Conservation (phyloP, 1,140 invertebrate genomes). For the Colletes gigas region DNA sequence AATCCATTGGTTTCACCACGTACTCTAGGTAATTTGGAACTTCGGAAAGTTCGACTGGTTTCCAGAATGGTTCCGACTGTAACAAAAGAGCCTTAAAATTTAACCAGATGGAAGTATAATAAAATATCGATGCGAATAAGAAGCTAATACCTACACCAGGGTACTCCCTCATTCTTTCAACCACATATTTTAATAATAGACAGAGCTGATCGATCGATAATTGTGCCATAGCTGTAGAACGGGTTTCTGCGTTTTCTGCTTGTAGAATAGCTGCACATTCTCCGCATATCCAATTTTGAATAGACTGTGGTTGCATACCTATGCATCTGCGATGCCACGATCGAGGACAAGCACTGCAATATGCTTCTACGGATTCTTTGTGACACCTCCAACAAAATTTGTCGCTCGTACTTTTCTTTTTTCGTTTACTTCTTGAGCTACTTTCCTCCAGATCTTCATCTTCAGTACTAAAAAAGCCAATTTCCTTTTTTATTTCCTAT, state of each 20-base stretch:
- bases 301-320: conserved; percentile 80
- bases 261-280: conserved; percentile 91
- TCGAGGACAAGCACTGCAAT: conserved; percentile 92
- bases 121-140: neutral
- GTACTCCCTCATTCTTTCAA: conserved; percentile 87
- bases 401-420: conserved; percentile 82
- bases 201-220: conserved; percentile 88
- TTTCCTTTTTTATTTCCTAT: neutral
- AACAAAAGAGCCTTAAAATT: conserved; percentile 58
- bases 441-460: conserved; percentile 38
- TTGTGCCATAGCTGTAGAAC: conserved; percentile 87
- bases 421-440: conserved; percentile 46
- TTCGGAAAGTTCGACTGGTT: conserved; percentile 85
- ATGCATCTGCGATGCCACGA: conserved; percentile 91
- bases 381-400: conserved; percentile 95
- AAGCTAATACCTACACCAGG: conserved; percentile 84
- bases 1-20: conserved; percentile 92
- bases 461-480: conserved; percentile 41
- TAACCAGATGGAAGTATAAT: conserved; percentile 12
- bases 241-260: conserved; percentile 88
- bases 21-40: conserved; percentile 90
- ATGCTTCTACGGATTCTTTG: conserved; percentile 84
- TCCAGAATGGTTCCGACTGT: conserved; percentile 87
- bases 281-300: conserved; percentile 90
- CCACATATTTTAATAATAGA: conserved; percentile 87